phyloP scores from a whole-genome alignment of 2,797 vertebrate genomes.

The Hemitrygon akajei region DNA sequence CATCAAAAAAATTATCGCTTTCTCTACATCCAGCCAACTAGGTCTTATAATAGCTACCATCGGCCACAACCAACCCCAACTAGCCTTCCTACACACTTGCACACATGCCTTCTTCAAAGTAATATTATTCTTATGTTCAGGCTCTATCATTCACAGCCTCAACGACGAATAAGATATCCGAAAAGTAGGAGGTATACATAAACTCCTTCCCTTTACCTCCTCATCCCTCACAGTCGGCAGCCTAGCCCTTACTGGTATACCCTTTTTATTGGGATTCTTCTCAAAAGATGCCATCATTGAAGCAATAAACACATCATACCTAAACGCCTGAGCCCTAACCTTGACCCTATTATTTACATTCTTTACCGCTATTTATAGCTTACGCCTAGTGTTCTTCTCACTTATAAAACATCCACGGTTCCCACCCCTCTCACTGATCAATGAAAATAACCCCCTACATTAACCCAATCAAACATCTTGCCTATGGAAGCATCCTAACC shows the following conservation, averaged over 20 bases:
- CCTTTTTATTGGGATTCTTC: slow-evolving; percentile 45
- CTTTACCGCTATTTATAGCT: slow-evolving; percentile 43
- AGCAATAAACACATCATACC: slow-evolving; percentile 37
- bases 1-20: slow-evolving; percentile 50
- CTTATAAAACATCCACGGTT: slow-evolving; percentile 40
- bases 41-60: slow-evolving; percentile 44
- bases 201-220: rapidly evolving
- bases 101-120: slow-evolving; percentile 48
- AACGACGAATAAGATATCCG: slow-evolving; percentile 46
- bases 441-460: slow-evolving; percentile 42
- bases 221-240: rapidly evolving
- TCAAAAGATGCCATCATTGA: slow-evolving; percentile 49
- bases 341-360: background rate
- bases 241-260: background rate
- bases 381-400: slow-evolving; percentile 1
- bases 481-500: slow-evolving; percentile 46
- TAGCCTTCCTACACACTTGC: slow-evolving; percentile 45
- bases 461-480: slow-evolving; percentile 44
- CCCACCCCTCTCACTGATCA: rapidly evolving
- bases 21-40: slow-evolving; percentile 45
- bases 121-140: slow-evolving; percentile 43
- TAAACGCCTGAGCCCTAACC: slow-evolving; percentile 44
- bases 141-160: slow-evolving; percentile 39
- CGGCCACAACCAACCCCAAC: slow-evolving; percentile 38
- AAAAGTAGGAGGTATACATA: slow-evolving; percentile 39